Percentiles rank a stretch among this genome's conserved stretches.
phyloP scores from a whole-genome alignment of 2,888 invertebrate genomes.

The Physocephala rufipes region DNA sequence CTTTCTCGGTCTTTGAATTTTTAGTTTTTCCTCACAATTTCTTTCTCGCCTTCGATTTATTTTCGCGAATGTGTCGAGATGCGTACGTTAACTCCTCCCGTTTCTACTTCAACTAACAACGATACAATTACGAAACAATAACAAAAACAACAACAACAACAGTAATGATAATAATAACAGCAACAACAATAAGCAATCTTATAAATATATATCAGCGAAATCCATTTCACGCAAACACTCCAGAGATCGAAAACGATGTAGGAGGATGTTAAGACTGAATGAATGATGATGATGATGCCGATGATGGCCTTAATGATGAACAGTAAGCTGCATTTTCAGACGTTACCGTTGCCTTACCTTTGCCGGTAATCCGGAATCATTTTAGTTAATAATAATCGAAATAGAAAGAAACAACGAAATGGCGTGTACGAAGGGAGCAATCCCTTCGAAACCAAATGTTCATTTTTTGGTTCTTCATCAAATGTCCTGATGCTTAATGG shows the following conservation, averaged over 20 bases:
- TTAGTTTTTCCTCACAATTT: slow-evolving; percentile 31
- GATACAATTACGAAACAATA: background rate
- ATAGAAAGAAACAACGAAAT: slow-evolving; percentile 59
- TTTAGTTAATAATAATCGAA: slow-evolving; percentile 61
- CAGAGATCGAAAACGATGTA: background rate
- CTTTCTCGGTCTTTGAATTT: too few relatives aligned
- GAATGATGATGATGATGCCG: too few relatives aligned
- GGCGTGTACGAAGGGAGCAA: slow-evolving; percentile 47
- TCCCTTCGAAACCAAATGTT: background rate
- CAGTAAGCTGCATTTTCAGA: slow-evolving; percentile 42
- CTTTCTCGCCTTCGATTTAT: background rate
- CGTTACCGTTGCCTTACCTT: slow-evolving; percentile 41
- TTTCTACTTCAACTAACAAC: slow-evolving; percentile 7
- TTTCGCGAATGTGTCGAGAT: background rate
- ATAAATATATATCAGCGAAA: background rate
- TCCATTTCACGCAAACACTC: background rate
- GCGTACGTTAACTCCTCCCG: background rate
- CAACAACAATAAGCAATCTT: background rate
- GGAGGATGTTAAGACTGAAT: background rate
- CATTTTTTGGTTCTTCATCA: background rate
- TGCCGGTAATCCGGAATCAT: too few relatives aligned
- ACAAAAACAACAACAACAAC: slow-evolving; percentile 1
- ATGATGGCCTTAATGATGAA: background rate
- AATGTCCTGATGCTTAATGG: slow-evolving; percentile 1
- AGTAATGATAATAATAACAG: too few relatives aligned